Evolutionary conservation across 1,140 invertebrate genomes (phyloP).

Genomic region (Lasioglossum albipes): DNA sequence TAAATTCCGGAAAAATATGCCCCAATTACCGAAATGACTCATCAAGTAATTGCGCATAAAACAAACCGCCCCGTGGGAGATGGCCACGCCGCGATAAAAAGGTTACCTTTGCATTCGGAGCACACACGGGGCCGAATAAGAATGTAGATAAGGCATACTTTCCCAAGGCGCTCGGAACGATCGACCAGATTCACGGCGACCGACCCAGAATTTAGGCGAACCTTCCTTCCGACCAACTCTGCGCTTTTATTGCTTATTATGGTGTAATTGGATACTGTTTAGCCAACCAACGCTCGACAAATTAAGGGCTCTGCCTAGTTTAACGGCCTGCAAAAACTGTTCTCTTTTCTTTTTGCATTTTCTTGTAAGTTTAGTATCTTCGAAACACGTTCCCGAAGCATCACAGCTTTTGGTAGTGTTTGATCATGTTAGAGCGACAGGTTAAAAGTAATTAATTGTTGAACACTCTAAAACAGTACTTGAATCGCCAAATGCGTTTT

Average conservation of each 20-base stretch:
- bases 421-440: too few relatives aligned
- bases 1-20: slow-evolving; percentile 75
- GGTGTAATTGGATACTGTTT: slow-evolving; percentile 3
- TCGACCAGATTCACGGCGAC: slow-evolving; percentile 63
- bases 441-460: too few relatives aligned
- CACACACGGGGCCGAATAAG: slow-evolving; percentile 67
- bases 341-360: too few relatives aligned
- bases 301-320: neutral
- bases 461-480: too few relatives aligned
- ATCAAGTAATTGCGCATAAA: slow-evolving; percentile 77
- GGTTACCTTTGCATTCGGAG: slow-evolving; percentile 66
- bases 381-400: too few relatives aligned
- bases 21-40: slow-evolving; percentile 78
- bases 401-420: too few relatives aligned
- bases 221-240: neutral
- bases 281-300: neutral
- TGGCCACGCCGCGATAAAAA: slow-evolving; percentile 61
- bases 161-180: slow-evolving; percentile 63
- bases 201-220: slow-evolving; percentile 52
- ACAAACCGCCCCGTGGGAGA: slow-evolving; percentile 65
- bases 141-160: slow-evolving; percentile 73
- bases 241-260: slow-evolving; percentile 1
- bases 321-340: too few relatives aligned
- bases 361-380: too few relatives aligned
- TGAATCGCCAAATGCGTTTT: too few relatives aligned